Evolutionary conservation across 2,797 vertebrate species (phyloP).

Genomic region (Chloroceryle inda): DNA sequence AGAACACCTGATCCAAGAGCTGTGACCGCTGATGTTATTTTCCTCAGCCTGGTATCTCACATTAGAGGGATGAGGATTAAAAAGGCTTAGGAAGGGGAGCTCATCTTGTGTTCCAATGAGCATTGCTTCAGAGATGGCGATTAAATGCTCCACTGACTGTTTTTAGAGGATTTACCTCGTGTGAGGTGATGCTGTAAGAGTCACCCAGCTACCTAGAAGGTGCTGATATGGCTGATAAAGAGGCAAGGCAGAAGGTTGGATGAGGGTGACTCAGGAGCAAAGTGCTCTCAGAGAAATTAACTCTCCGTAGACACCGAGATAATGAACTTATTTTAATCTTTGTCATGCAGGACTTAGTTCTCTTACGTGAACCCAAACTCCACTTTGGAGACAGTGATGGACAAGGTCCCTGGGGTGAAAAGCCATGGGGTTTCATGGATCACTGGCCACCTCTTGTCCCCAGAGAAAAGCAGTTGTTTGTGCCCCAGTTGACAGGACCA

Average conservation of each 20-base stretch:
- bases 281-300: background rate
- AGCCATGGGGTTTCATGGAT: background rate
- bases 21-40: background rate
- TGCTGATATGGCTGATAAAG: background rate
- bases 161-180: background rate
- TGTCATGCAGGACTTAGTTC: background rate
- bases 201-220: background rate
- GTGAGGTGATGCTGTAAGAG: background rate
- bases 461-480: background rate
- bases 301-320: background rate
- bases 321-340: background rate
- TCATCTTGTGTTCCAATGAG: background rate
- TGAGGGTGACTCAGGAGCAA: background rate
- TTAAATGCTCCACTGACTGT: background rate
- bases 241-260: background rate
- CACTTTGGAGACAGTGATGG: background rate
- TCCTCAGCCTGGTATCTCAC: background rate
- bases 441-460: background rate
- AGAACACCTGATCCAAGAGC: background rate
- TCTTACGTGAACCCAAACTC: background rate
- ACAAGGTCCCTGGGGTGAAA: background rate
- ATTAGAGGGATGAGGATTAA: background rate
- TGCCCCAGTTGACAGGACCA: background rate
- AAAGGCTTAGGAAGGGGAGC: background rate
- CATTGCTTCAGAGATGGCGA: rapidly evolving